Evolutionary conservation across 2,797 vertebrate species (phyloP).

Genomic region (Morus bassanus): DNA sequence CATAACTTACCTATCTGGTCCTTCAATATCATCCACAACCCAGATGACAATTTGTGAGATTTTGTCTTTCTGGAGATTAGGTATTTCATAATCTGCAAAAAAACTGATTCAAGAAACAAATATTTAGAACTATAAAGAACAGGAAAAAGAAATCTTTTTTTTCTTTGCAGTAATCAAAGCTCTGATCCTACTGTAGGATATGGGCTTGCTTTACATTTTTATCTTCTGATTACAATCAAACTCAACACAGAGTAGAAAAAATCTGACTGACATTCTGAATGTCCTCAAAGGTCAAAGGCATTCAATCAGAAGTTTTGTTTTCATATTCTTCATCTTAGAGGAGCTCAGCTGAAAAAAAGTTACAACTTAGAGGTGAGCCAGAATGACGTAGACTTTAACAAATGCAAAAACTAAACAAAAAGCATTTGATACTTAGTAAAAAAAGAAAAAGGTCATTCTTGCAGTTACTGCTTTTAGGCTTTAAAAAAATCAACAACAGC

Average conservation of each 20-base stretch:
- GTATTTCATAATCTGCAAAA: slow-evolving; percentile 80
- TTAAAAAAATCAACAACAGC: background rate
- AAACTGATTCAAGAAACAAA: slow-evolving; percentile 61
- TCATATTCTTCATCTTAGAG: background rate
- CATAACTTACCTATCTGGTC: slow-evolving; percentile 68
- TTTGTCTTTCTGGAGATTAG: slow-evolving; percentile 72
- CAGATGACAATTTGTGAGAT: slow-evolving; percentile 74
- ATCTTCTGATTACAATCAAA: background rate
- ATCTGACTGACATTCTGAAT: background rate
- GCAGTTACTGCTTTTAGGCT: background rate
- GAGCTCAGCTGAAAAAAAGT: background rate
- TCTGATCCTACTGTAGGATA: background rate
- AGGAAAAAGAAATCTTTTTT: background rate
- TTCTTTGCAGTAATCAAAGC: background rate
- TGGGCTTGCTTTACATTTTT: background rate
- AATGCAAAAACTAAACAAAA: background rate
- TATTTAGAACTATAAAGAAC: background rate
- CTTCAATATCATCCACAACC: slow-evolving; percentile 76
- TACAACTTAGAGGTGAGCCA: background rate
- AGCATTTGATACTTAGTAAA: background rate
- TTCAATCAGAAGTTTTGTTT: background rate
- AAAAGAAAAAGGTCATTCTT: background rate
- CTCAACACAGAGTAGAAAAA: background rate
- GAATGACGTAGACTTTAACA: background rate
- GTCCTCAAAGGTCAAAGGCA: background rate